A percentile compares a stretch with the other conserved stretches of the same genome.
Conservation (phyloP, 92 coral and sea anemone species). For the Porites lobata region DNA sequence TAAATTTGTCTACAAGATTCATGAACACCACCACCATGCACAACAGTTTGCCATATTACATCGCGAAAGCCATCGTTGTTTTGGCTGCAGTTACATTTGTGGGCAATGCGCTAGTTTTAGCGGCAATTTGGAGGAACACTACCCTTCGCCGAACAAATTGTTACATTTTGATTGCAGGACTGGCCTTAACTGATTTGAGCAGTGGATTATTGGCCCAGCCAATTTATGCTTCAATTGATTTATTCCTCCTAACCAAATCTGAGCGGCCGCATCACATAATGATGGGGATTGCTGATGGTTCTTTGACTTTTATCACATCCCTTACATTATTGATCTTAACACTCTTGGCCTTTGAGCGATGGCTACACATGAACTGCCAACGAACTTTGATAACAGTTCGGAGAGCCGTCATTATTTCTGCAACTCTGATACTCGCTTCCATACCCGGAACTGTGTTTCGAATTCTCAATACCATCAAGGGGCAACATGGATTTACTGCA, state of each 20-base stretch:
- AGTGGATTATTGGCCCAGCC: not conserved
- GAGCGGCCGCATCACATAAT: not conserved
- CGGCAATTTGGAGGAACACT: not conserved
- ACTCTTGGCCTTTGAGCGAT: slow-evolving; percentile 24
- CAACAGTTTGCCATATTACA: not conserved
- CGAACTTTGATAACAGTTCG: not conserved
- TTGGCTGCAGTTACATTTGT: not conserved
- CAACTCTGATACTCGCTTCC: not conserved
- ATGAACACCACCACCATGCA: not conserved
- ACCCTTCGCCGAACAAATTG: not conserved
- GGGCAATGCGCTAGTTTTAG: not conserved
- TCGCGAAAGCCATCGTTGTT: not conserved
- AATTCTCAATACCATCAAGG: not conserved
- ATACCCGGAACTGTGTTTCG: not conserved
- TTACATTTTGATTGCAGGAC: not conserved
- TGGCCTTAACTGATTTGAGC: not conserved
- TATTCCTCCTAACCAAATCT: not conserved
- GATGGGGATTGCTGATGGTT: not conserved
- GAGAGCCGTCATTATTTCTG: not conserved
- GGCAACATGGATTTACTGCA: not conserved
- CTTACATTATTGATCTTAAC: not conserved
- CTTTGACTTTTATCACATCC: not conserved
- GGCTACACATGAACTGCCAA: slow-evolving; percentile 24
- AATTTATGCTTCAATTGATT: not conserved
- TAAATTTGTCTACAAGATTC: not conserved